These are phyloP conservation scores for Colaptes auratus DNA, from an alignment of 2,113 vertebrate genomes.

Conservation along the genomic window DNA sequence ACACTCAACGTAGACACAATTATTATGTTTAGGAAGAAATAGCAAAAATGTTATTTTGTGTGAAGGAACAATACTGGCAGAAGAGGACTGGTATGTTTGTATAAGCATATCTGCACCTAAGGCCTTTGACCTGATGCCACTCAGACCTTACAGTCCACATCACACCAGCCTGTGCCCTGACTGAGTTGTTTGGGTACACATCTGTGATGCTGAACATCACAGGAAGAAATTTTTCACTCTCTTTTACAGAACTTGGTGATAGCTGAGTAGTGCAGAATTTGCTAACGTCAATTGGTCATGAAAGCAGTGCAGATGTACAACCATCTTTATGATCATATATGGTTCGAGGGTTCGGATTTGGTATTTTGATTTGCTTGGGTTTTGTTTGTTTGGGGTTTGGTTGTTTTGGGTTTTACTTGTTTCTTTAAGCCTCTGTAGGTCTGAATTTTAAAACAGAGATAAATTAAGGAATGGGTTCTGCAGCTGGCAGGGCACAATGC, in stretches of 20 bases:
- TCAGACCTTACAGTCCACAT: background rate
- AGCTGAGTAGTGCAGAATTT: background rate
- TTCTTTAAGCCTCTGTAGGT: background rate
- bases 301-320: background rate
- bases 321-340: background rate
- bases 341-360: too few species aligned
- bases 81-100: background rate
- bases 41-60: background rate
- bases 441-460: background rate
- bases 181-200: fast-evolving
- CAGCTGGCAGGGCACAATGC: background rate
- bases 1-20: background rate
- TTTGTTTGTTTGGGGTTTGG: too few species aligned
- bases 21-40: background rate
- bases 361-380: too few species aligned
- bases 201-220: background rate
- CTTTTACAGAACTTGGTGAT: background rate
- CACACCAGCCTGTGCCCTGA: background rate
- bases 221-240: background rate
- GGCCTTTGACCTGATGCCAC: background rate
- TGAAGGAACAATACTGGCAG: background rate
- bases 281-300: background rate
- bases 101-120: background rate
- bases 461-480: background rate
- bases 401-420: too few species aligned